Evolutionary conservation across 2,797 vertebrate species (phyloP).

Genomic region (Petrocephalus schoutedeni): DNA sequence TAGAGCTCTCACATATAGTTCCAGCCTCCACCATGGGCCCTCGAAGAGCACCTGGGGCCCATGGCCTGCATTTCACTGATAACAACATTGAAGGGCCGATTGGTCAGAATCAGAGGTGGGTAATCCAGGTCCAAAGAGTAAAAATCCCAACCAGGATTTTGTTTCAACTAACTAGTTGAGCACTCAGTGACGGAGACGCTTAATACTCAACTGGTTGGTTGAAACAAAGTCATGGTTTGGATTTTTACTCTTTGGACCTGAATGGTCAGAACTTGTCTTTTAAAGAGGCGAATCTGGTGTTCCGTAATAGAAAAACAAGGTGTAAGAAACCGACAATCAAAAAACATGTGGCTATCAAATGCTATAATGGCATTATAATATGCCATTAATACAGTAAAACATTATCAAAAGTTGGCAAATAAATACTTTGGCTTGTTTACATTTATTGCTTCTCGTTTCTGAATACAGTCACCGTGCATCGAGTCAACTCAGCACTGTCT

Average conservation of each 20-base stretch:
- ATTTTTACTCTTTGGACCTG: too few species aligned
- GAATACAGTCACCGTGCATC: not conserved
- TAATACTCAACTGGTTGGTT: too few species aligned
- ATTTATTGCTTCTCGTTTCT: not conserved
- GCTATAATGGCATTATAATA: not conserved
- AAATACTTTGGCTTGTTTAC: not conserved
- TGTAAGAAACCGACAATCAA: not conserved
- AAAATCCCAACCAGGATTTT: too few species aligned
- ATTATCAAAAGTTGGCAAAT: not conserved
- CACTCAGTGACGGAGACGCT: too few species aligned
- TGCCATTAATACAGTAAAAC: not conserved
- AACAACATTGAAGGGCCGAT: not conserved
- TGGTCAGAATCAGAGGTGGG: not conserved
- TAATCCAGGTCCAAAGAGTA: too few species aligned
- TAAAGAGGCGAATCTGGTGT: not conserved
- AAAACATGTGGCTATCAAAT: not conserved
- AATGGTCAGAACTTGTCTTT: not conserved
- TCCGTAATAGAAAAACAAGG: not conserved
- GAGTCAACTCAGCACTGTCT: conserved; percentile 39
- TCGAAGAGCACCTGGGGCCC: not conserved
- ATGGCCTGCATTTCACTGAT: not conserved
- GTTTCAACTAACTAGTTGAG: too few species aligned
- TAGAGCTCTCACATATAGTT: not conserved
- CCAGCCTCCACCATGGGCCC: not conserved
- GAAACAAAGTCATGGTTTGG: too few species aligned